phyloP scores from a whole-genome alignment of 2,113 vertebrate genomes.

The Rhinoderma darwinii region DNA sequence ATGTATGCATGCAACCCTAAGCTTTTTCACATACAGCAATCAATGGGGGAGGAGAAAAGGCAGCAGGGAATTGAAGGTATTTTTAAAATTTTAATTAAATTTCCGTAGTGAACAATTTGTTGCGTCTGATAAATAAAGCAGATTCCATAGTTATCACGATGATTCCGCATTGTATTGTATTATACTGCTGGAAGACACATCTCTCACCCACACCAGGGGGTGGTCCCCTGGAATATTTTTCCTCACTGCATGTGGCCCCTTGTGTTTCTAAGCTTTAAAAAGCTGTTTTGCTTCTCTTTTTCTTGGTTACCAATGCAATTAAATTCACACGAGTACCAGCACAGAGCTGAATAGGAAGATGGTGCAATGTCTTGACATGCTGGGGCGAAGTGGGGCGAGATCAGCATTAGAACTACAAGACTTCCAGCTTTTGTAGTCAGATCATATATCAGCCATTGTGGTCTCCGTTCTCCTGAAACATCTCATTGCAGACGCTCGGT shows the following conservation, averaged over 20 bases:
- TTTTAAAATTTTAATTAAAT: neutral
- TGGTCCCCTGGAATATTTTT: neutral
- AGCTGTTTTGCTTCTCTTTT: constrained; percentile 19
- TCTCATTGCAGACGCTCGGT: neutral
- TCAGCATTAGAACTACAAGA: neutral
- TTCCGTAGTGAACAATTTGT: neutral
- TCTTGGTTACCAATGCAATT: constrained; percentile 22
- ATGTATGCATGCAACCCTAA: too few species aligned
- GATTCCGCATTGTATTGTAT: neutral
- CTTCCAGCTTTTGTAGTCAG: constrained; percentile 20
- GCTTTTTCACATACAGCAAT: neutral
- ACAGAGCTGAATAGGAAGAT: constrained; percentile 21
- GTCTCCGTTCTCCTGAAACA: neutral
- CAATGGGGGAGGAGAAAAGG: neutral
- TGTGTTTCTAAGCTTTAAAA: neutral
- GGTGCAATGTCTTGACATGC: constrained; percentile 11
- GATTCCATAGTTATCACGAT: neutral
- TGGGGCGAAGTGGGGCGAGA: constrained; percentile 26
- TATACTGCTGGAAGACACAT: neutral
- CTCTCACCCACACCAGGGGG: neutral
- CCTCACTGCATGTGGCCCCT: neutral
- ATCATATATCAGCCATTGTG: neutral
- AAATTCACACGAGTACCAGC: constrained; percentile 12
- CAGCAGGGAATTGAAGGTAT: neutral
- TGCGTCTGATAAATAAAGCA: neutral